Evolutionary conservation across 1,140 invertebrate species (phyloP), one percentile per base, ranked within the genome.

Genomic region (Philopotamus ludificatus): DNA sequence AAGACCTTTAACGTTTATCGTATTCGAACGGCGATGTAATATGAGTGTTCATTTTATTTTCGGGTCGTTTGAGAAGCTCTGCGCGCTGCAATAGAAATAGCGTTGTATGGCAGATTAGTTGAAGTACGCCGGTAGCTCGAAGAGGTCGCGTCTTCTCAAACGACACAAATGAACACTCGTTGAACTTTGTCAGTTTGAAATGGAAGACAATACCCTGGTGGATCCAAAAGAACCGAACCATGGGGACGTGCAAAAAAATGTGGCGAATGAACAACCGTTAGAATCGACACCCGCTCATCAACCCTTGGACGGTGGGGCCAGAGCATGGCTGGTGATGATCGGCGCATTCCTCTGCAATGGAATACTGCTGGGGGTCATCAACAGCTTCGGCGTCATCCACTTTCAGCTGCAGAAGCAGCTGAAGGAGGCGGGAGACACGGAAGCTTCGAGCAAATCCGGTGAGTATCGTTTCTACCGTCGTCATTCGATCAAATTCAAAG

Each of bases 281-380:
- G 18, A 54, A 18, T 0, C 18, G 9, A 1, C 3, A n/a, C 18
- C 23, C 21, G 23, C 15, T 22, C 9, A 55, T 50, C 71, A 71
- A 15, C 89, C 89, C 8, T 87, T 89, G 0, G 91, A 94, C 77
- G 90, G 90, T 2, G 93, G 92, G 0, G 77, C 85, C 22, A 81
- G 89, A 61, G 92, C 91, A 0, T 94, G 90, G 87, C 75, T 89
- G 44, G 89, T 97, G 3, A 87, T 95, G 81, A 70, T 94, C 3
- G 91, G 86, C 1, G 93, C 93, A 49, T 94, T 95, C 77, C 80
- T 92, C 18, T 90, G 89, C 72, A 97, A 97, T 77, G 94, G 94
- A 0, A 87, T 95, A 23, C 82, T 96, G 10, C 95, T 97, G 74
- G 92, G 94, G 16, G 85, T 94, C 39, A 94, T 97, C 72, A 97